These are phyloP conservation scores for Dicranocentrus wangi DNA, from an alignment of 2,888 invertebrate species.

Conservation along the genomic window DNA sequence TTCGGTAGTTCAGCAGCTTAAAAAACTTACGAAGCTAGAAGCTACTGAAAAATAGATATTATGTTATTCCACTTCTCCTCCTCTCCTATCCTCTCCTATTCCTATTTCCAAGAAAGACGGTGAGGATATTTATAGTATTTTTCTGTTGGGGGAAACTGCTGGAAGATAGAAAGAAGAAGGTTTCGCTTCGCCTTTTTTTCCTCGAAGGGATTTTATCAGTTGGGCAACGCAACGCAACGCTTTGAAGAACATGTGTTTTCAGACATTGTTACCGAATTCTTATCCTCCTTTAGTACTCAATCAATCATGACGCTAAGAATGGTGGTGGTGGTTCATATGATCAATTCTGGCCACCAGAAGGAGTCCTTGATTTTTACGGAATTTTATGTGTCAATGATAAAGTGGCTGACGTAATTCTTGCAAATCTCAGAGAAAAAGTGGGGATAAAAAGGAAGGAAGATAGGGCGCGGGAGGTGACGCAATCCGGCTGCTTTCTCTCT, in stretches of 20 bases:
- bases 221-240: not conserved
- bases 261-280: not conserved
- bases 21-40: too few species aligned
- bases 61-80: too few species aligned
- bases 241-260: too few species aligned
- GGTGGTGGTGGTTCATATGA: too few species aligned
- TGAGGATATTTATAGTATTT: too few species aligned
- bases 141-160: too few species aligned
- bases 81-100: too few species aligned
- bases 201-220: constrained; percentile 26
- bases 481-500: not conserved
- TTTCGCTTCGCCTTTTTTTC: too few species aligned
- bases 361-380: constrained; percentile 8
- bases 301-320: constrained; percentile 55
- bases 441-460: constrained; percentile 4
- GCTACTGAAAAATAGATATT: too few species aligned
- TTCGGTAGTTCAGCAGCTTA: too few species aligned
- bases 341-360: constrained; percentile 25
- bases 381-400: constrained; percentile 46
- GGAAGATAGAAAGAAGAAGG: too few species aligned
- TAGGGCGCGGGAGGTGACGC: constrained; percentile 5
- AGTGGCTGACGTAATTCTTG: constrained; percentile 48
- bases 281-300: constrained; percentile 29
- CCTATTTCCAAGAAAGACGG: too few species aligned
- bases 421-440: constrained; percentile 32